Evolutionary conservation across 2,797 vertebrate genomes (phyloP), one percentile per base, ranked within the genome.

Genomic region (Heliangelus exortis): DNA sequence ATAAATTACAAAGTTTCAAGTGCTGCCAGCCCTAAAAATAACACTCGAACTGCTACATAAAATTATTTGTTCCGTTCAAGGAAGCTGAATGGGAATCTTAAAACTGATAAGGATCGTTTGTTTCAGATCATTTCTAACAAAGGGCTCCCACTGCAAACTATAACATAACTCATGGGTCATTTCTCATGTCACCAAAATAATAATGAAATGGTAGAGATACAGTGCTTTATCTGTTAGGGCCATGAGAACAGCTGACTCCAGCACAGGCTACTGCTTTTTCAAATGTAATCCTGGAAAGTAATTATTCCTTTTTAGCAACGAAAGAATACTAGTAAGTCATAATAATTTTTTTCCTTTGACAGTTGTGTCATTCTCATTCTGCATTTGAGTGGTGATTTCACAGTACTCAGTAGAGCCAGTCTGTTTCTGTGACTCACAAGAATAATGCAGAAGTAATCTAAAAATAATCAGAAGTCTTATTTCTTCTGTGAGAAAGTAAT

Each of bases 401-500:
- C 81, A 96, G 96, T 87, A 85, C 87, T 94, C 80, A 41, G 63
- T 86, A 95, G 81, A 76, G n/a, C 79, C 92, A 76, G 61, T 83
- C 93, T 94, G 93, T 93, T 93, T 36, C 75, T 94, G 88, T 93
- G 91, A 84, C 74, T 96, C 89, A 95, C 67, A 67, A 91, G 78
- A 77, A 77, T 90, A 43, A 51, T 93, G 93, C 96, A 94, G 66
- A 93, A 96, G 63, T 93, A 92, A 95, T 96, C 94, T 94, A 92
- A 96, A 93, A 97, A 93, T 97, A 94, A 97, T 95, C 96, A 83
- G 84, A 90, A 93, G 68, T 72, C 88, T 93, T 93, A 85, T 95
- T 90, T 85, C 91, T 94, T 95, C 87, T 96, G 89, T 29, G 33
- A 96, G 94, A 97, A 98, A 96, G 93, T 89, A 93, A 95, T 97